A percentile compares a stretch with the other conserved stretches of the same genome.
These are phyloP conservation scores for Catocala fraxini DNA, from an alignment of 2,888 invertebrate species.

Conservation along the genomic window DNA sequence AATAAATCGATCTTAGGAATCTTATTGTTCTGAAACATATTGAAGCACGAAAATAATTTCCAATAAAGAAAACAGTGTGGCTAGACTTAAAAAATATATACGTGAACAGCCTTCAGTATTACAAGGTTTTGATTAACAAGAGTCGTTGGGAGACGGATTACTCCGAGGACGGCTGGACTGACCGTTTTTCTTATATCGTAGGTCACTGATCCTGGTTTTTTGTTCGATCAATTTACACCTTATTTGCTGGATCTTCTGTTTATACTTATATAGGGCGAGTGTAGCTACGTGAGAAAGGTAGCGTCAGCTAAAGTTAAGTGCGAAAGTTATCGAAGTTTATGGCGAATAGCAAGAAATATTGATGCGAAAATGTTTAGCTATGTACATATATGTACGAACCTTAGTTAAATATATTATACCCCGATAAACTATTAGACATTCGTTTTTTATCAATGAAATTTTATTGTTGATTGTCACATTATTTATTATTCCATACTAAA, in stretches of 20 bases:
- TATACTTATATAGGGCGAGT: neutral
- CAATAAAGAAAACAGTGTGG: slow-evolving; percentile 1
- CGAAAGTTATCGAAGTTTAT: neutral
- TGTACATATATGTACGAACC: too few relatives aligned
- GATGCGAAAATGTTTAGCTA: too few relatives aligned
- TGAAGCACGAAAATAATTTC: neutral
- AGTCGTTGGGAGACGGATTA: slow-evolving; percentile 33
- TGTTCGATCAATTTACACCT: slow-evolving; percentile 5
- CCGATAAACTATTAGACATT: too few relatives aligned
- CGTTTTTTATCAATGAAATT: too few relatives aligned
- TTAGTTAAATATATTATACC: too few relatives aligned
- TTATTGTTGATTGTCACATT: too few relatives aligned
- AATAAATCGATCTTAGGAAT: too few relatives aligned
- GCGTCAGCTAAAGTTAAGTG: too few relatives aligned
- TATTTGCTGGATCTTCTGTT: slow-evolving; percentile 1
- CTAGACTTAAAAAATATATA: neutral
- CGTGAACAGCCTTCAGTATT: slow-evolving; percentile 3
- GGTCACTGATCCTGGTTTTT: slow-evolving; percentile 24
- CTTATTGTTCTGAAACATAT: too few relatives aligned
- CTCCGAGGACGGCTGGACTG: slow-evolving; percentile 20
- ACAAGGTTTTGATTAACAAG: slow-evolving; percentile 43
- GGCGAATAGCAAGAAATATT: too few relatives aligned
- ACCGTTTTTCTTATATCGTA: slow-evolving; percentile 25
- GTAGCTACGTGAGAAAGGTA: neutral
- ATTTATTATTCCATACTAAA: too few relatives aligned